phyloP scores from a whole-genome alignment of 2,888 invertebrate species.

The Heliconius charithonia region DNA sequence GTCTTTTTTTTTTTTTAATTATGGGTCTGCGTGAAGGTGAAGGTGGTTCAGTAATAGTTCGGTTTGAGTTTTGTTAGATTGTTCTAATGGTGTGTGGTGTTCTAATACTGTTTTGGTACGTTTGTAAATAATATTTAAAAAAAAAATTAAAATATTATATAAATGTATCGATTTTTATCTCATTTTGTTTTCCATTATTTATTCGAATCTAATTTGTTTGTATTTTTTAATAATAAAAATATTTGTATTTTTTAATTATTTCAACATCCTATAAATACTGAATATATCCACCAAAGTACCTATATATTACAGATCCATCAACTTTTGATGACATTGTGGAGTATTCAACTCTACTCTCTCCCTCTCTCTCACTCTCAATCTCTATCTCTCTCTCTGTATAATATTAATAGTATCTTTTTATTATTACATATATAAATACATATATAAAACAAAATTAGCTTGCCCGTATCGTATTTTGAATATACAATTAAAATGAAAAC shows the following conservation, averaged over 20 bases:
- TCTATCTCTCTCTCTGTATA: too few species aligned
- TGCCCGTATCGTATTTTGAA: not conserved
- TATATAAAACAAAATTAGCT: not conserved
- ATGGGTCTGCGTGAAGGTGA: constrained; percentile 77
- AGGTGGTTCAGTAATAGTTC: constrained; percentile 41
- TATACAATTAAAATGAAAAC: constrained; percentile 1
- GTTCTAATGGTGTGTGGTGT: not conserved
- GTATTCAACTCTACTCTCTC: not conserved
- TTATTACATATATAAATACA: not conserved
- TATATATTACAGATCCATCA: not conserved
- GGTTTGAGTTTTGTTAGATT: constrained; percentile 28
- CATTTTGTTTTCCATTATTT: too few species aligned
- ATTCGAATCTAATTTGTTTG: not conserved
- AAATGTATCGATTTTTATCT: not conserved
- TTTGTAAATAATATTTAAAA: not conserved
- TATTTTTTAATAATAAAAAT: not conserved
- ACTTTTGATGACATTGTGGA: not conserved
- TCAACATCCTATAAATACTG: too few species aligned
- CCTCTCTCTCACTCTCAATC: too few species aligned
- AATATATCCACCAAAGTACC: too few species aligned
- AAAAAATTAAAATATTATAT: not conserved
- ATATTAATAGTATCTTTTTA: too few species aligned
- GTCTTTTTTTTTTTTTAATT: constrained; percentile 74
- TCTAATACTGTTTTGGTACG: not conserved
- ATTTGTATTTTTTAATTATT: not conserved